Evolutionary conservation across 2,797 vertebrate species (phyloP), one percentile per base, ranked within the genome.

Genomic region (Diglossa cyanea): DNA sequence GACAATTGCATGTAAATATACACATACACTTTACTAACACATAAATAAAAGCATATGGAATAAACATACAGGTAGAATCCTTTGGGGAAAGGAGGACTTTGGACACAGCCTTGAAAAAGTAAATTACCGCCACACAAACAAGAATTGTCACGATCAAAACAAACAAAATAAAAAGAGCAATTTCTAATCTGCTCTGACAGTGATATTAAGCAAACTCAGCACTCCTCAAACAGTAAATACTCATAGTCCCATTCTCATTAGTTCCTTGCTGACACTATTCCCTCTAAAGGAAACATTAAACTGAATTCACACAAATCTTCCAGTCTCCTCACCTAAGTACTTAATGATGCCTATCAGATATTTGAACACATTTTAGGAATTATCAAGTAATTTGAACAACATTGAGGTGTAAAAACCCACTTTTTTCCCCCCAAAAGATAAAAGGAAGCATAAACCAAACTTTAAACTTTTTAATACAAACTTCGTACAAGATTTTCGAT

Each of bases 131-230:
- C n/a, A 87, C 30, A 70, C 61, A 86, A 30, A 87, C 54, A 76
- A 63, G 78, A 97, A 70, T 14, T 24, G 18, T 9, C 6, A 89
- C 87, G 42, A 74, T n/a, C 6, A 24, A 71, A 75, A 75, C 24
- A 83, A 97, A 88, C 87, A 45, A 70, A 83, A 74, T 17, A 28
- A 50, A 82, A 67, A 92, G 30, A 74, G n/a, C 65, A 62, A 92
- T 96, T 97, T 96, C 86, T 93, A 95, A 96, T 96, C 79, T 92
- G 73, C 54, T 90, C 73, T 93, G 66, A 76, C 17, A 66, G 54
- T 62, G 74, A 67, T 86, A 97, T 85, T 62, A 97, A 95, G 90
- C 81, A 67, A 91, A 90, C 75, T 77, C 85, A 96, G 83, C 48
- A 78, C 70, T 95, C 77, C 78, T 94, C 76, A 96, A 94, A 89